Base-by-base conservation (phyloP, 1,140 invertebrate species). In the Pachypsylla venusta region DNA sequence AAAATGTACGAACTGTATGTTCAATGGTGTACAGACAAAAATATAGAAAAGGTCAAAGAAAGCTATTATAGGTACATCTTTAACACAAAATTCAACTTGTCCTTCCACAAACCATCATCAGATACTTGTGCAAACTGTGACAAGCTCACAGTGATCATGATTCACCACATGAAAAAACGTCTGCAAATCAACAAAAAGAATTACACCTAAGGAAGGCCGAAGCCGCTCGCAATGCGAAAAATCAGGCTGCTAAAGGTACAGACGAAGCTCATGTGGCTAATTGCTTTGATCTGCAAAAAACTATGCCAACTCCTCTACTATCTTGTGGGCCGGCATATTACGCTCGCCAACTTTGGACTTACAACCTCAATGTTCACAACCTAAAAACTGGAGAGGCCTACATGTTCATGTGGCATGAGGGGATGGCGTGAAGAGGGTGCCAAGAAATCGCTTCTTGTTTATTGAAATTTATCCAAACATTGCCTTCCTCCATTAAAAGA, bases 271-370 rank as follows among this genome's bases (percentile, higher is more conserved):
- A 13, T 22, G 19, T 54, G 39, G 25, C 26, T 20, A 60, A 56
- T 58, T 57, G 28, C 48, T 61, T 61, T 61, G 60, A 61, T 28
- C 40, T 61, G 22, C 53, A 28, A 30, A 54, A 25, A 58, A 57
- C 59, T 14, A 19, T 62, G 14, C 55, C 57, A 14, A 63, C 40
- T 25, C 25, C 55, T 12, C 30, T 27, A 14, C 25, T 59, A 19
- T 53, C 57, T 59, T 19, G 30, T 54, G 25, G 16, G 16, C 12
- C 59, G 4, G 40, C 57, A 25, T 64, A 64, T 56, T 65, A 64
- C 27, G 22, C 56, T 20, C 25, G 63, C 16, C 59, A 65, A 53
- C 59, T 65, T 40, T 53, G 64, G 54, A 56, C 61, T 25, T 64
- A 59, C 35, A 60, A 62, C 28, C 60, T 65, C 27, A 25, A 35